Evolutionary conservation across 2,888 invertebrate genomes (phyloP), one percentile per base, ranked within the genome.

Genomic region (Drosophila sordidapex): DNA sequence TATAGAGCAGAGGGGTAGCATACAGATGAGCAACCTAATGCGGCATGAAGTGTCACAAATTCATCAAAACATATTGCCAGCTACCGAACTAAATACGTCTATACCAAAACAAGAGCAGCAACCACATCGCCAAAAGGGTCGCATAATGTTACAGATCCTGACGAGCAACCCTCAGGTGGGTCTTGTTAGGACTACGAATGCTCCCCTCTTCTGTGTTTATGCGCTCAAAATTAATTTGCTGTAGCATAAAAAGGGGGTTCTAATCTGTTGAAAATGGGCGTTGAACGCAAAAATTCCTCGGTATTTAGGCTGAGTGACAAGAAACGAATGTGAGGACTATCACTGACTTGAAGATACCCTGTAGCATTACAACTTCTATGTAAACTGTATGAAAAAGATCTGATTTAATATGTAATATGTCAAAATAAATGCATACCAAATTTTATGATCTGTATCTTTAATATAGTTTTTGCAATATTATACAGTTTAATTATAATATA

Each of bases 1-100:
- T 46, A 7, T 38, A 56, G 29, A 11, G 36, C 25, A 36, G 51
- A 53, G 61, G 66, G 54, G 31, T 63, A 46, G 18, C 2, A 31
- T 31, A 52, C 36, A 31, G 40, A 46, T 56, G 70, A 56, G 40
- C 79, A 58, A 72, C 40, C 65, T 89, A 89, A 92, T 89, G 63
- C 82, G 71, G 88, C 92, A 83, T 91, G 90, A 91, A 91, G 92
- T 92, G 92, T 92, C 89, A 83, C 91, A 79, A 92, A 92, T 89
- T 85, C 87, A 77, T 84, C 85, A 91, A 87, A 91, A 86, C 82
- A 89, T 81, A 90, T 81, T 82, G 79, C 74, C 72, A 38, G 71
- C 38, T 43, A 61, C 75, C 73, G 66, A 72, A 66, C 54, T 40
- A 40, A n/a, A 56, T 56, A 40, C 11, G 6, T 29, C 18, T 27